phyloP scores from a whole-genome alignment of 2,888 invertebrate species.

The Drosophila leonis region DNA sequence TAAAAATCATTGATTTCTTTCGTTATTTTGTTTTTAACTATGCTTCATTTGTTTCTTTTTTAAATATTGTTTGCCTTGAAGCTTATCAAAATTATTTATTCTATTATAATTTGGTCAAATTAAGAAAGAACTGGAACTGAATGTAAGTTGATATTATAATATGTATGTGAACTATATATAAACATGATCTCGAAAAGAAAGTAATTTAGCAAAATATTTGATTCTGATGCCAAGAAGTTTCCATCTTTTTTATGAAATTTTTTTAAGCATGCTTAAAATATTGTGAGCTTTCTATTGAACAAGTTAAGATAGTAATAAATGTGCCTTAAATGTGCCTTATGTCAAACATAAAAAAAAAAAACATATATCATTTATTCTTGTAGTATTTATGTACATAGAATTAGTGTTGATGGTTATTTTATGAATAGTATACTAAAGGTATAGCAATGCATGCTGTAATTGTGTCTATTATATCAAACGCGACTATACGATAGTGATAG shows the following conservation, averaged over 20 bases:
- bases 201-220: background rate
- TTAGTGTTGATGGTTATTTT: too few species aligned
- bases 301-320: background rate
- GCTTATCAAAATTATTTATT: too few species aligned
- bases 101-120: too few species aligned
- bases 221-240: background rate
- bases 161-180: too few species aligned
- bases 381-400: background rate
- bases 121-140: too few species aligned
- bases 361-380: background rate
- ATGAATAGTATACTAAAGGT: background rate
- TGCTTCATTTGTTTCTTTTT: too few species aligned
- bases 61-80: too few species aligned
- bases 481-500: background rate
- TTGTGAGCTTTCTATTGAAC: background rate
- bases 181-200: too few species aligned
- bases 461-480: background rate
- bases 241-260: background rate
- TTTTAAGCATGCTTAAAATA: too few species aligned
- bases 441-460: background rate
- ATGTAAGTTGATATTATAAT: too few species aligned
- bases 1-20: too few species aligned
- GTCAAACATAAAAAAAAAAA: background rate
- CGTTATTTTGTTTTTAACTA: too few species aligned
- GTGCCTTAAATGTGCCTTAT: background rate